These are phyloP conservation scores for Alloplasta piceator DNA, from an alignment of 2,888 invertebrate genomes.

Conservation along the genomic window DNA sequence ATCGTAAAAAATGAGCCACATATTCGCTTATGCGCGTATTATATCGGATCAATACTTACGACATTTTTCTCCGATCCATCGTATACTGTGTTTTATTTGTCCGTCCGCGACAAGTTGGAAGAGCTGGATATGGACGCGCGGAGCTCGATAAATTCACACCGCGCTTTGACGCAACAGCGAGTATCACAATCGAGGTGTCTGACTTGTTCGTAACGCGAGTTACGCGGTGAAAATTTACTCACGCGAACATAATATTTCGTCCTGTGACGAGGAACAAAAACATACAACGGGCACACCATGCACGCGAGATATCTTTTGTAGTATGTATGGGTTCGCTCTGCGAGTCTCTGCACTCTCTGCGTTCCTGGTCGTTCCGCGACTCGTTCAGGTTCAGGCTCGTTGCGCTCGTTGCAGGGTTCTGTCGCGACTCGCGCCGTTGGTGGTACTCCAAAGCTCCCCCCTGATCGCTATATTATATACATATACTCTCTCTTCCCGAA, in stretches of 20 bases:
- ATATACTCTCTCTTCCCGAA: conserved; percentile 58
- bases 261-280: background rate
- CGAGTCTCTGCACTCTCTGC: too few species aligned
- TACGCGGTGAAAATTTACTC: conserved; percentile 9
- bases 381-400: conserved; percentile 35
- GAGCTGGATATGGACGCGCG: background rate
- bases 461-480: conserved; percentile 37
- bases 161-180: conserved; percentile 19
- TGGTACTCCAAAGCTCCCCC: conserved; percentile 1
- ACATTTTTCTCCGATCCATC: conserved; percentile 83
- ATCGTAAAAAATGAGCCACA: background rate
- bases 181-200: conserved; percentile 10
- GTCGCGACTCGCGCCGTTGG: conserved; percentile 17
- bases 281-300: too few species aligned
- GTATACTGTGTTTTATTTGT: conserved; percentile 39
- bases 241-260: conserved; percentile 29
- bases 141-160: conserved; percentile 29
- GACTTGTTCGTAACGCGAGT: conserved; percentile 24
- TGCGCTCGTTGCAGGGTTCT: conserved; percentile 45
- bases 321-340: too few species aligned
- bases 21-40: background rate
- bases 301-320: too few species aligned
- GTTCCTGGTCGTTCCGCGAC: conserved; percentile 24
- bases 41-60: conserved; percentile 77
- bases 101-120: conserved; percentile 39